phyloP scores from a whole-genome alignment of 2,888 invertebrate species.

The Tetragonisca angustula region DNA sequence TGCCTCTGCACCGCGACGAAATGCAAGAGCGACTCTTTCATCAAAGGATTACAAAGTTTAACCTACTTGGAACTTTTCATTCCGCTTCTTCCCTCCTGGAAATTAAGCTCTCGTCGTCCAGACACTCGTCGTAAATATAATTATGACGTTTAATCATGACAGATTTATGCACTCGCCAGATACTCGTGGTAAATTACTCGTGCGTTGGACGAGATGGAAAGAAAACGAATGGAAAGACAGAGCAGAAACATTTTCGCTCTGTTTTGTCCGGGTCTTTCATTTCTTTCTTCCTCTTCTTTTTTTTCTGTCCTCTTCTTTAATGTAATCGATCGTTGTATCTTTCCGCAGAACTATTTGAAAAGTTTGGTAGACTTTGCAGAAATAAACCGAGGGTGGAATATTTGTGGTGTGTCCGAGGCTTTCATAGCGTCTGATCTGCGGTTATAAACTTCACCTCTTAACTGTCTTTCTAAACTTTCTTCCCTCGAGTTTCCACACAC shows the following conservation, averaged over 20 bases:
- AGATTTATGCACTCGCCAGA: conserved; percentile 19
- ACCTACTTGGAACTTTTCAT: not conserved
- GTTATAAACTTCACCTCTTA: conserved; percentile 5
- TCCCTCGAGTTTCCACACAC: conserved; percentile 5
- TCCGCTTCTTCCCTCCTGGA: not conserved
- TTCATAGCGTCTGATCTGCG: not conserved
- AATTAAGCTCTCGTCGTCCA: not conserved
- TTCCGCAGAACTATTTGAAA: not conserved
- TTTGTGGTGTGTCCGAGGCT: not conserved
- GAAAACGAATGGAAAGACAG: not conserved
- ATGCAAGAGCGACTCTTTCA: not conserved
- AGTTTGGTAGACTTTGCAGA: not conserved
- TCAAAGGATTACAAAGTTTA: not conserved
- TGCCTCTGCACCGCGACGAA: not conserved
- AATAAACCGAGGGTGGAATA: conserved; percentile 1
- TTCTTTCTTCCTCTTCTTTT: not conserved
- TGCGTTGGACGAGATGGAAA: not conserved
- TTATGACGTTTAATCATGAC: conserved; percentile 40
- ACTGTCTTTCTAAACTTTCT: conserved; percentile 7
- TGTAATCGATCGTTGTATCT: not conserved
- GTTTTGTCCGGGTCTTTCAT: not conserved
- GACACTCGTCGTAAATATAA: conserved; percentile 41
- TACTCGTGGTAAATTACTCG: not conserved
- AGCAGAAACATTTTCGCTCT: too few relatives aligned
- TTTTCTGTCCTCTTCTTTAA: too few relatives aligned